Evolutionary conservation across 2,113 vertebrate genomes (phyloP).

Genomic region (Phyllostomus discolor): DNA sequence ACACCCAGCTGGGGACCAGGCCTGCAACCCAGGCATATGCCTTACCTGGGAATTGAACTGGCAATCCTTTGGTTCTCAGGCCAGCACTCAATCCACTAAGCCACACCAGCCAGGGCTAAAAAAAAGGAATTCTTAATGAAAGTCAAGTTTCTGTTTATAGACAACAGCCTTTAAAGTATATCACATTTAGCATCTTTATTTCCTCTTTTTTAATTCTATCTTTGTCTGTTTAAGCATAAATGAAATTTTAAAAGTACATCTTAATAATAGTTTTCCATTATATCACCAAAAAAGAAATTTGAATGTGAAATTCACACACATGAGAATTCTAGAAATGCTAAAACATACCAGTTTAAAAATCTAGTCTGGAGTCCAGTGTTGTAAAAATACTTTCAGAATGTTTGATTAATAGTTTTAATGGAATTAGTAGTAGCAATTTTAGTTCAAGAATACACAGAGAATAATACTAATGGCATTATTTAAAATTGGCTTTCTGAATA

Average conservation of each 20-base stretch:
- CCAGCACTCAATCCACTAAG: no score
- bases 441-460: not conserved
- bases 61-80: no score
- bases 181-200: not conserved
- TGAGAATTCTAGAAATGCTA: not conserved
- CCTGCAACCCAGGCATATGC: no score
- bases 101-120: no score
- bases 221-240: not conserved
- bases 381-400: not conserved
- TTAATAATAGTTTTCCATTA: not conserved
- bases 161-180: not conserved
- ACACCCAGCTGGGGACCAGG: no score
- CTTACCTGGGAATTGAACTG: no score
- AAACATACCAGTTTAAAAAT: not conserved
- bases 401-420: not conserved
- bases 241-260: not conserved
- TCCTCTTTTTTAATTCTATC: not conserved
- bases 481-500: not conserved
- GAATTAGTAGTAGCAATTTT: not conserved
- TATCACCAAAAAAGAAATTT: not conserved
- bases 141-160: not conserved
- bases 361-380: not conserved
- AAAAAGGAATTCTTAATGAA: not conserved
- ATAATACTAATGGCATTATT: not conserved
- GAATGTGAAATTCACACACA: not conserved